A percentile compares a stretch with the other conserved stretches of the same genome.
Evolutionary conservation across 2,888 invertebrate species (phyloP).

Genomic region (Lymantria dispar): DNA sequence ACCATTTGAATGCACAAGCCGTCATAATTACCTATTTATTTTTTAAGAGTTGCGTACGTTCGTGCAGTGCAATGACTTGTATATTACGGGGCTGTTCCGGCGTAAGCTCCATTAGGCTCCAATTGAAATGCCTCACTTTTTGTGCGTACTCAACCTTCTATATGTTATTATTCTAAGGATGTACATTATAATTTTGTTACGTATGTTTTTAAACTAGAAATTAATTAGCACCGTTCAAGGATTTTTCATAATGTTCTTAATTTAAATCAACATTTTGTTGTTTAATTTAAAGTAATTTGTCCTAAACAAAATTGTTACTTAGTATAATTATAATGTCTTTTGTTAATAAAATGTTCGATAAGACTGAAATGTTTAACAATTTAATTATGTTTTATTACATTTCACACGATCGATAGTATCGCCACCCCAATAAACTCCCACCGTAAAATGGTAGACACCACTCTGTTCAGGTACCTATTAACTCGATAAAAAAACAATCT

Average conservation of each 20-base stretch:
- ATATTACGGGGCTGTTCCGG: too few relatives aligned
- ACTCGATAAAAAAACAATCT: constrained; percentile 53
- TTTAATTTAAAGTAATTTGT: background rate
- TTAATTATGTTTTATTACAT: constrained; percentile 44
- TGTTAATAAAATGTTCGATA: constrained; percentile 24
- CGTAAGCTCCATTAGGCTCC: too few relatives aligned
- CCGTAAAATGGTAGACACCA: constrained; percentile 57
- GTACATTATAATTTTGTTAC: too few relatives aligned
- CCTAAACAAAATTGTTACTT: background rate
- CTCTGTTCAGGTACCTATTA: constrained; percentile 49
- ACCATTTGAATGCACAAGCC: too few relatives aligned
- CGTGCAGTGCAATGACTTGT: too few relatives aligned
- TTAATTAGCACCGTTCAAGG: background rate
- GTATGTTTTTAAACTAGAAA: too few relatives aligned
- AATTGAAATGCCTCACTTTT: too few relatives aligned
- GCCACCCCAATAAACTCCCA: constrained; percentile 49
- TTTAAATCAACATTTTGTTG: too few relatives aligned
- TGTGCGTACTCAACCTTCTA: too few relatives aligned
- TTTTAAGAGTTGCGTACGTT: too few relatives aligned
- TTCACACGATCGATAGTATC: constrained; percentile 40
- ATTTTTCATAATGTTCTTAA: background rate
- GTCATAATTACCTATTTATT: too few relatives aligned
- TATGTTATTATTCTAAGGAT: too few relatives aligned
- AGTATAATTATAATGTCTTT: constrained; percentile 9
- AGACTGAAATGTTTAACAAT: constrained; percentile 30